Conservation (phyloP, 2,888 invertebrate genomes). For the Phortica magna region DNA sequence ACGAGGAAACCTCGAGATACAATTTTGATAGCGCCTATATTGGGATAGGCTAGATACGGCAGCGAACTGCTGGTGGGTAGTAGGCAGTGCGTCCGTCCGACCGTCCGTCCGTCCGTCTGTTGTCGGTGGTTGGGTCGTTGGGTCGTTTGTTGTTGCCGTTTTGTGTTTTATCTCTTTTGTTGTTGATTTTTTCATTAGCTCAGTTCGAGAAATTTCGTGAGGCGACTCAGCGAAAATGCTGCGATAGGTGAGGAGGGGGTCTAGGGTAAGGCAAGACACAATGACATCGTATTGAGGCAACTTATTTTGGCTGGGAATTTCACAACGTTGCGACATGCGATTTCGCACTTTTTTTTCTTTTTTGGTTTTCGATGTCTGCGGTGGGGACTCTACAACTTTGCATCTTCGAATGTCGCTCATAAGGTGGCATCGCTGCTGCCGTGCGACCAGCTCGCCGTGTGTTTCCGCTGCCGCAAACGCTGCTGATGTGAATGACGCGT, state of each 20-base stretch:
- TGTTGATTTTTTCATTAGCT: not conserved
- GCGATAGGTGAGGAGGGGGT: not conserved
- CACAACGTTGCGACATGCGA: constrained; percentile 62
- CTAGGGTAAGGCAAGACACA: not conserved
- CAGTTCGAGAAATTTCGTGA: not conserved
- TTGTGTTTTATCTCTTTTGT: constrained; percentile 42
- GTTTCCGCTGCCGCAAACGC: no score
- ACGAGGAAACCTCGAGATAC: not conserved
- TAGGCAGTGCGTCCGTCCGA: not conserved
- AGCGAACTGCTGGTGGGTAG: not conserved
- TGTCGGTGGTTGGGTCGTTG: constrained; percentile 33
- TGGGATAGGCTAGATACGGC: not conserved
- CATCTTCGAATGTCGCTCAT: not conserved
- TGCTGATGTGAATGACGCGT: not conserved
- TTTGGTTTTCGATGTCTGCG: not conserved
- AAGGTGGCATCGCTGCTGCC: not conserved
- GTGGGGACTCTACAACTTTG: not conserved
- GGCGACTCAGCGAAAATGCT: not conserved
- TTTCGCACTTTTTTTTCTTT: constrained; percentile 53
- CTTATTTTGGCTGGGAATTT: constrained; percentile 60
- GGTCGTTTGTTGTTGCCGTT: constrained; percentile 45
- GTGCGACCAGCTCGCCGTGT: not conserved
- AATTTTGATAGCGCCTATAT: not conserved
- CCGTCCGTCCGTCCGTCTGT: not conserved
- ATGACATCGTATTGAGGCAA: not conserved